Conservation (phyloP, 2,888 invertebrate genomes). For the Cephus pygmeus region DNA sequence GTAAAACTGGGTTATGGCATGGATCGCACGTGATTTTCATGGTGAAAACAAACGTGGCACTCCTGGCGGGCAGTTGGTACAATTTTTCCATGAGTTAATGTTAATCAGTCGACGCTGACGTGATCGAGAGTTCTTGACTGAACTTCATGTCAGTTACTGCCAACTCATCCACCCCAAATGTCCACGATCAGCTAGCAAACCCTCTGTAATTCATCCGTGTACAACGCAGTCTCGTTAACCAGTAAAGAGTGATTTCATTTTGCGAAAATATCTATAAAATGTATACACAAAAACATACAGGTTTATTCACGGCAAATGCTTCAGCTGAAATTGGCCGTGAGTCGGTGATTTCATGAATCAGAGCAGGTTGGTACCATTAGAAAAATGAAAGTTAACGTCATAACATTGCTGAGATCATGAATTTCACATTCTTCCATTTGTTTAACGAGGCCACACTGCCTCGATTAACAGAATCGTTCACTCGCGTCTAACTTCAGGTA, state of each 20-base stretch:
- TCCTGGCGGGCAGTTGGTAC: constrained; percentile 46
- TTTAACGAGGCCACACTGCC: too few relatives aligned
- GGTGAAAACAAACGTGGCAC: not conserved
- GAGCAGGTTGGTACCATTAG: too few relatives aligned
- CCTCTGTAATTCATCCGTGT: not conserved
- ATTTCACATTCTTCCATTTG: too few relatives aligned
- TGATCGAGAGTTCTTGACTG: constrained; percentile 56
- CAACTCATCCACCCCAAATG: constrained; percentile 14
- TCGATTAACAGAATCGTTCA: too few relatives aligned
- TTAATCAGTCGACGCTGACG: constrained; percentile 62
- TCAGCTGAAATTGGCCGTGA: too few relatives aligned
- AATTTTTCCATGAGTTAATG: constrained; percentile 61
- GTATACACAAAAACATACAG: not conserved
- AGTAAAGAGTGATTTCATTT: not conserved
- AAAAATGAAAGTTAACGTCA: too few relatives aligned
- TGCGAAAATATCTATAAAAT: not conserved
- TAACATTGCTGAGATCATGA: too few relatives aligned
- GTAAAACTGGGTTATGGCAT: not conserved
- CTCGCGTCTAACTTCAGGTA: too few relatives aligned
- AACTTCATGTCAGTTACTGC: constrained; percentile 57
- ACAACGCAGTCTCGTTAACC: not conserved
- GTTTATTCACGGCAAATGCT: too few relatives aligned
- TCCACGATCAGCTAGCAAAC: not conserved
- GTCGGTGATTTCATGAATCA: too few relatives aligned
- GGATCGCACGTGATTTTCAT: not conserved